Base-by-base conservation (phyloP, 1,140 invertebrate genomes). In the Drosophila lacertosa region DNA sequence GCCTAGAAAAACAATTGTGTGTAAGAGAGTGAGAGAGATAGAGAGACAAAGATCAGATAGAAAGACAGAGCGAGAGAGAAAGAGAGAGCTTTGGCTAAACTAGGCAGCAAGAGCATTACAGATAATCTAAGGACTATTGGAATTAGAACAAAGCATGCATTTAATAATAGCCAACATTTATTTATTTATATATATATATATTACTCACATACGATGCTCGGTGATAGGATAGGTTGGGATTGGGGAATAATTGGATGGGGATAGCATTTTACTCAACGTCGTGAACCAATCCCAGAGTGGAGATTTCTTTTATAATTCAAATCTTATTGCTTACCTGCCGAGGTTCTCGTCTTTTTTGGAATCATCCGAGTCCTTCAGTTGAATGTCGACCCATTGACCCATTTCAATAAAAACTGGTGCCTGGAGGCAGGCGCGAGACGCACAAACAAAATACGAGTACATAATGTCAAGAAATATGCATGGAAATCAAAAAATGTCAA, bases 301-400 rank as follows among this genome's bases (percentile, higher is more conserved):
- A 53, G 50, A 48, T 13, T n/a, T 33, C 10, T 0, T 24, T 4
- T 4, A n/a, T 16, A 35, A 4, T 18, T 33, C 11, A 4, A 20
- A 24, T 20, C 35, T 15, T 15, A 57, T 48, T 39, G 74, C 89
- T 91, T 94, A 97, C 96, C 95, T 96, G 92, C 96, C 96, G 66
- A 97, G 93, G 80, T 92, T 93, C 92, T 97, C 96, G 92, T 98
- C 96, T 89, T 96, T 95, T 89, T 95, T 96, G 51, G 95, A 94
- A 91, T 98, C 97, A 91, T 98, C 96, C 90, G 94, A 94, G 93
- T 98, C 97, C 93, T 94, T 95, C 65, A 98, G 91, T 80, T 95
- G 94, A 74, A 98, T 91, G 73, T 95, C 94, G 91, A 98, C 92
- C 81, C 93, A 93, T 92, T 97, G 96, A 78, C 96, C 95, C 86